Evolutionary conservation across 2,797 vertebrate genomes (phyloP), one percentile per base, ranked within the genome.

Genomic region (Protonibea diacanthus): DNA sequence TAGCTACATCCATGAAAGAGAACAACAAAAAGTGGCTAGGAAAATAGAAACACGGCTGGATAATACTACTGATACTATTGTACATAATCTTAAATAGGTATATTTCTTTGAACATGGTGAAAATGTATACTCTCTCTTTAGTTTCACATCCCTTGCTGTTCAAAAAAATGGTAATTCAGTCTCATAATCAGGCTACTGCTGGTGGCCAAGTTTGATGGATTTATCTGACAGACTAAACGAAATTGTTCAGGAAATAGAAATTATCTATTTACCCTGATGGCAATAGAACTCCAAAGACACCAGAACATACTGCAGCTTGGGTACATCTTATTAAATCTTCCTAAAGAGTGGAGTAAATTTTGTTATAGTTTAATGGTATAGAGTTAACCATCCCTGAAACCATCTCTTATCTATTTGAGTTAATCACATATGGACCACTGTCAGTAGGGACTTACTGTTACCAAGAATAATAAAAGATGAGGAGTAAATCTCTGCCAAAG

Each of bases 161-260:
- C 48, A 61, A 25, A 52, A n/a, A 23, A 55, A 48, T 9, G 14
- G 9, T 15, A 18, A 25, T 64, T 29, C 21, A 13, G 11, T 18
- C 29, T 51, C 6, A 65, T 65, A 65, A 59, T 78, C 47, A 5
- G 40, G 56, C 20, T 11, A 18, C 48, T 67, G 29, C 23, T 73
- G 14, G 21, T n/a, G 6, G 55, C 47, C 44, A 20, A 51, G 52
- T 23, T 57, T 20, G 18, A 45, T 12, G 3, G 25, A 38, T 56
- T 62, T 40, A 11, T 44, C 25, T 20, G 20, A 53, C 3, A 8
- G 10, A 5, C 38, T 52, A 52, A 17, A 29, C 14, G 0, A 42
- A 38, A 38, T 21, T 12, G 45, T 38, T 49, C 29, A 11, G n/a
- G 0, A 27, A n/a, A 38, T 9, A 2, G 40, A 49, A 33, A n/a